Conservation (phyloP, 1,140 invertebrate genomes). For the Whitmania pigra region DNA sequence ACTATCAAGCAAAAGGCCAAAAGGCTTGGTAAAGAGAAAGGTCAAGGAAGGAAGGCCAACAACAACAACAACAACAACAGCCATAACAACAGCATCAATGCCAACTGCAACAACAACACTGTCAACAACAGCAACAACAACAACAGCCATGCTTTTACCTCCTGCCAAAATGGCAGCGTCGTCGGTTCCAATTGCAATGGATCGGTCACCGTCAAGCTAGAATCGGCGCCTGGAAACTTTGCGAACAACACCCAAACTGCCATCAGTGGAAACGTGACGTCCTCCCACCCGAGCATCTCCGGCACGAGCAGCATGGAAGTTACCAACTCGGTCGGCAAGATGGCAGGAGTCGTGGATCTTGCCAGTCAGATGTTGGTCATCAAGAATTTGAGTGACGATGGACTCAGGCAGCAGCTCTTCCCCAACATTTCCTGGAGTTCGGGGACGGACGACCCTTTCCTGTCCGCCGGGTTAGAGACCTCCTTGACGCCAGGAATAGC, state of each 20-base stretch:
- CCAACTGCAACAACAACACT: background rate
- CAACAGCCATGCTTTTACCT: background rate
- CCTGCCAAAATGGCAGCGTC: too few species aligned
- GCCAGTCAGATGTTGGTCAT: conserved; percentile 1
- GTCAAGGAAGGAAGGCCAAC: background rate
- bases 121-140: background rate
- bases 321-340: background rate
- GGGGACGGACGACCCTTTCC: background rate
- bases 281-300: background rate
- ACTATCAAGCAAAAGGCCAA: conserved; percentile 16
- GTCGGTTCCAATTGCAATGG: too few species aligned
- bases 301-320: background rate
- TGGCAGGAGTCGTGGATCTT: background rate
- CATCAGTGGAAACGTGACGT: too few species aligned
- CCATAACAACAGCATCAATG: background rate
- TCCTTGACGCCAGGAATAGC: too few species aligned
- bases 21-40: conserved; percentile 11
- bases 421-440: conserved; percentile 9
- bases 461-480: too few species aligned
- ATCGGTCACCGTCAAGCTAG: too few species aligned
- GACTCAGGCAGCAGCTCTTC: background rate
- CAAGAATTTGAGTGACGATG: background rate
- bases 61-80: background rate
- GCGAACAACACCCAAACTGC: too few species aligned
- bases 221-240: too few species aligned